Percentiles rank a stretch among this genome's conserved stretches.
Evolutionary conservation across 2,113 vertebrate species (phyloP).

Genomic region (Trogon melanurus): DNA sequence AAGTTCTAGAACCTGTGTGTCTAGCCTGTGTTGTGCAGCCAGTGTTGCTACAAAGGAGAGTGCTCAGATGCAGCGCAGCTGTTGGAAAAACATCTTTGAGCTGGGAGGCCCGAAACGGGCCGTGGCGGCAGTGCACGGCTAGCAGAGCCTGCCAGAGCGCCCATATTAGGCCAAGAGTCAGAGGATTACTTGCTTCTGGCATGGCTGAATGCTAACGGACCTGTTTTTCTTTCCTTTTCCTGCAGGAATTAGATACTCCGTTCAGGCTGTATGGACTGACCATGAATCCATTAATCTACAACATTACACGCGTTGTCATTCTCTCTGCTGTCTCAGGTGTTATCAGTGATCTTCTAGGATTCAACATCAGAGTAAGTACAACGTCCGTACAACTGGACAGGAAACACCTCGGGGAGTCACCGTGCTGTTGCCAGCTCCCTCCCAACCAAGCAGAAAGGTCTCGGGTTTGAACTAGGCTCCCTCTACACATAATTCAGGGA

Average conservation of each 20-base stretch:
- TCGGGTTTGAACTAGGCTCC: not conserved
- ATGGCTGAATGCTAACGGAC: fast-evolving
- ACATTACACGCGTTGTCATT: slow-evolving; percentile 95
- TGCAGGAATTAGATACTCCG: slow-evolving; percentile 91
- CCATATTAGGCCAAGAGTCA: not conserved
- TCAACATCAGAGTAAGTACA: slow-evolving; percentile 93
- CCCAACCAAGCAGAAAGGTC: fast-evolving
- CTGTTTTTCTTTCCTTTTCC: not conserved
- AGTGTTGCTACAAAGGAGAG: not conserved
- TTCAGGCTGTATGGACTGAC: slow-evolving; percentile 95
- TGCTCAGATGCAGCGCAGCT: not conserved
- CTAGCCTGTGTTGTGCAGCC: not conserved
- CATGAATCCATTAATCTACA: slow-evolving; percentile 96
- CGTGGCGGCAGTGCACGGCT: not conserved
- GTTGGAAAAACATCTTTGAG: not conserved
- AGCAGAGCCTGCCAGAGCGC: not conserved
- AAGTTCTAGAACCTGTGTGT: not conserved
- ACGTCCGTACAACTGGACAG: fast-evolving
- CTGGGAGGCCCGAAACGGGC: not conserved
- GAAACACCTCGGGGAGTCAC: not conserved
- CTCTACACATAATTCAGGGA: fast-evolving
- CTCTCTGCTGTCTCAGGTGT: slow-evolving; percentile 96
- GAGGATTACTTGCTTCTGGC: not conserved
- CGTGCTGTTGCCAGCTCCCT: fast-evolving
- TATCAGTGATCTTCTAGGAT: slow-evolving; percentile 94